phyloP scores from a whole-genome alignment of 1,140 invertebrate genomes.

The Listronotus bonariensis region DNA sequence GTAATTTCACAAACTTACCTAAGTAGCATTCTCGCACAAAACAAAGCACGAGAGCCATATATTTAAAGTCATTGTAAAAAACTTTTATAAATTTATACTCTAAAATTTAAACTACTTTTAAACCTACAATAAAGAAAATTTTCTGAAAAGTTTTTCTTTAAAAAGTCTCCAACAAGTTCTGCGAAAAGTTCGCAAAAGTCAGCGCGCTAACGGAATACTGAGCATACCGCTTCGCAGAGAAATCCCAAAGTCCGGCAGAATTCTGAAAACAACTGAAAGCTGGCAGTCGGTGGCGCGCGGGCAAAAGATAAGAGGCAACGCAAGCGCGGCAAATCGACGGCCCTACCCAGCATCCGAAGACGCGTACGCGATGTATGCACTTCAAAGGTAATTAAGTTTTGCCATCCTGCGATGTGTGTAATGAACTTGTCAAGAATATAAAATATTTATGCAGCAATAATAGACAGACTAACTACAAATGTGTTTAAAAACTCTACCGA shows the following conservation, averaged over 20 bases:
- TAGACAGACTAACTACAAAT: too few species aligned
- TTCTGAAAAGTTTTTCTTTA: background rate
- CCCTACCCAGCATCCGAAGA: conserved; percentile 41
- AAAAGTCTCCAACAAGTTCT: conserved; percentile 3
- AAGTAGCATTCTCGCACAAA: conserved; percentile 6
- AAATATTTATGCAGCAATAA: background rate
- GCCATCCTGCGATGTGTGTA: conserved; percentile 10
- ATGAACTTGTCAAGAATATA: background rate
- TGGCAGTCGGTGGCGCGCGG: conserved; percentile 35
- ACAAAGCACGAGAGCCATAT: background rate
- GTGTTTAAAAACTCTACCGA: too few species aligned
- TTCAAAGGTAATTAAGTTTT: conserved; percentile 25
- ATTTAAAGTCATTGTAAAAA: background rate
- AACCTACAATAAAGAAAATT: background rate
- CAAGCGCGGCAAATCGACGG: conserved; percentile 32
- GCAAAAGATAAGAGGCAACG: conserved; percentile 40
- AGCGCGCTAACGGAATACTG: conserved; percentile 8
- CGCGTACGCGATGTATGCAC: conserved; percentile 10
- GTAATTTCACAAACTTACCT: background rate
- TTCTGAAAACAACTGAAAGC: conserved; percentile 43
- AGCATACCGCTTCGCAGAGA: conserved; percentile 1
- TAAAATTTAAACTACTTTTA: background rate
- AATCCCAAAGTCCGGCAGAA: conserved; percentile 32
- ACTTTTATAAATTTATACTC: background rate
- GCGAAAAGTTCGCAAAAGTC: conserved; percentile 29